Conservation (phyloP, 2,113 vertebrate genomes). For the Psilopsiagon aurifrons region DNA sequence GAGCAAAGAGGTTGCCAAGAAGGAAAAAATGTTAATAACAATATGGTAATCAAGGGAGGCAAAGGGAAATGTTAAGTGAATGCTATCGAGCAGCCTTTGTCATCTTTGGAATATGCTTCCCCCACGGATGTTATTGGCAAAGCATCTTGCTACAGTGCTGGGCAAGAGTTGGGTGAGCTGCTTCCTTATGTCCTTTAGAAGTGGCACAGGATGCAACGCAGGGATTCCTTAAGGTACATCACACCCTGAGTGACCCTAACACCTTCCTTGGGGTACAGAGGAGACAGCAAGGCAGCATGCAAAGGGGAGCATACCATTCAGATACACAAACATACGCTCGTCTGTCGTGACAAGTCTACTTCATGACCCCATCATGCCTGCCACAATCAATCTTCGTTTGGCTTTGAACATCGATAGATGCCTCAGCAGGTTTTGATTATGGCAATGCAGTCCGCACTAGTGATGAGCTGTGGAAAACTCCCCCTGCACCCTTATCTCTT, state of each 20-base stretch:
- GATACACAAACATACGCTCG: fast-evolving
- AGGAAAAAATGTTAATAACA: background rate
- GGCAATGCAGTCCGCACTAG: background rate
- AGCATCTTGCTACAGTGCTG: background rate
- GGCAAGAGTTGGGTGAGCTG: background rate
- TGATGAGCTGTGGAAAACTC: background rate
- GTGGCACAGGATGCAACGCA: fast-evolving
- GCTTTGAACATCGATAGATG: background rate
- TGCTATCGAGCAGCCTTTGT: background rate
- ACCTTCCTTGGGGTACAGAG: background rate
- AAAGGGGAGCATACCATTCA: fast-evolving
- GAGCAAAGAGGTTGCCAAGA: background rate
- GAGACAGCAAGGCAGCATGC: background rate
- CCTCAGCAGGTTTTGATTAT: background rate
- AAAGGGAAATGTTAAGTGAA: background rate
- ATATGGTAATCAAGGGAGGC: background rate
- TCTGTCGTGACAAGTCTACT: background rate
- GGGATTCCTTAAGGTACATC: fast-evolving
- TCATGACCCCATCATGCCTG: background rate
- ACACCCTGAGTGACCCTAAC: background rate
- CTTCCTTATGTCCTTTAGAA: background rate
- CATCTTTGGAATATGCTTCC: background rate
- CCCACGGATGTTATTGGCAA: background rate
- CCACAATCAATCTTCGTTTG: background rate
- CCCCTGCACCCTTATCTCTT: background rate